Percentiles rank a stretch among this genome's conserved stretches.
Evolutionary conservation across 30 jellyfish, hydroid and myxozoan genomes (phyloP).

Genomic region (Hydractinia symbiolongicarpus): DNA sequence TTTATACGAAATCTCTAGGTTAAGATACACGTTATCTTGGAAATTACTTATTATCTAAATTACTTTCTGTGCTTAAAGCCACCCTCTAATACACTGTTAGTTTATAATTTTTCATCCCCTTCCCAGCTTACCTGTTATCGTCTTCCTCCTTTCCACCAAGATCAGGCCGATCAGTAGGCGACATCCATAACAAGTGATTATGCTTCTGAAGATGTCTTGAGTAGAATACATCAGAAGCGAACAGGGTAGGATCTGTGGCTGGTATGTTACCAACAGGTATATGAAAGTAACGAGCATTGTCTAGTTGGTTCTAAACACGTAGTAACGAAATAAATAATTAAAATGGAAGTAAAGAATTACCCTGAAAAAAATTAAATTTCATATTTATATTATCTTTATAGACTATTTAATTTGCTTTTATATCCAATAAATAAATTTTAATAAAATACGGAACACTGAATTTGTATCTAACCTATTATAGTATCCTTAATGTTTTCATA

Average conservation of each 20-base stretch:
- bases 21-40: not conserved
- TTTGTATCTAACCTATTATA: too few species aligned
- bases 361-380: too few species aligned
- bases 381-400: too few species aligned
- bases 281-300: constrained; percentile 82
- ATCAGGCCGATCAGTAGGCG: constrained; percentile 93
- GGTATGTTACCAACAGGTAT: constrained; percentile 95
- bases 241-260: constrained; percentile 69
- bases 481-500: too few species aligned
- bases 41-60: too few species aligned
- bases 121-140: constrained; percentile 60
- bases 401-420: too few species aligned
- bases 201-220: constrained; percentile 71
- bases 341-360: not conserved
- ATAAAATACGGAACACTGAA: too few species aligned
- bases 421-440: too few species aligned
- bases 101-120: not conserved
- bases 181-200: constrained; percentile 78
- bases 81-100: not conserved
- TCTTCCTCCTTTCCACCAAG: constrained; percentile 97
- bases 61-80: not conserved
- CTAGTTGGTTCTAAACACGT: constrained; percentile 51
- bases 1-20: too few species aligned
- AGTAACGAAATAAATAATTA: not conserved
- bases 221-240: constrained; percentile 76